Evolutionary conservation across 2,113 vertebrate genomes (phyloP), one percentile per base, ranked within the genome.

Genomic region (Labeo catla): DNA sequence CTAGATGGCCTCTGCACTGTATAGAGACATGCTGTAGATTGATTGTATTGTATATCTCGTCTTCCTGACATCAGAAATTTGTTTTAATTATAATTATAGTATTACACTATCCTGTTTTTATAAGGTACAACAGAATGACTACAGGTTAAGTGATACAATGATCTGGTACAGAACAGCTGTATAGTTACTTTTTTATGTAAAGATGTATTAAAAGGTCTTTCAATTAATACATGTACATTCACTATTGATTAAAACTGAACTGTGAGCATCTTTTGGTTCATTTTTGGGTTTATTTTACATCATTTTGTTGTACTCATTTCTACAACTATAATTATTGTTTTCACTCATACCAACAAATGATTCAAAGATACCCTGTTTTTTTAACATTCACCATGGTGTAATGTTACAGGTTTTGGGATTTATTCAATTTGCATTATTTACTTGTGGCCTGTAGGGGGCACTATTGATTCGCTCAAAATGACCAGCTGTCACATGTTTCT

Each of bases 61-160:
- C 93, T 94, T 92, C 88, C 91, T 92, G 91, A 90, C 86, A 91
- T 91, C 90, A 91, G 87, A 88, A 88, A 83, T 88, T 86, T 85
- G 91, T 95, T 95, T 96, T 96, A 95, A 97, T 95, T 95, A 96
- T 95, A 95, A 97, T 94, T 94, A 94, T 95, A 95, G 92, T 96
- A 94, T 97, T 97, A 96, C 94, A 95, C 94, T 92, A 61, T 89
- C 57, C 76, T 91, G 34, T 80, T 92, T 93, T 94, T 90, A 73
- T 82, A 85, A 63, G 52, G 23, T 54, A n/a, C 65, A 61, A 84
- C 65, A 80, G 66, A 50, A 23, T 83, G 72, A 78, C 21, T 63
- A 65, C 74, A 72, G 65, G 70, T 28, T 39, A 73, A 72, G 63
- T 80, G 54, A 52, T 52, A 52, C 16, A 73, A n/a, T 12, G 63